A percentile compares a stretch with the other conserved stretches of the same genome.
These are phyloP conservation scores for Tupiocoris notatus DNA, from an alignment of 2,888 invertebrate species.

Conservation along the genomic window DNA sequence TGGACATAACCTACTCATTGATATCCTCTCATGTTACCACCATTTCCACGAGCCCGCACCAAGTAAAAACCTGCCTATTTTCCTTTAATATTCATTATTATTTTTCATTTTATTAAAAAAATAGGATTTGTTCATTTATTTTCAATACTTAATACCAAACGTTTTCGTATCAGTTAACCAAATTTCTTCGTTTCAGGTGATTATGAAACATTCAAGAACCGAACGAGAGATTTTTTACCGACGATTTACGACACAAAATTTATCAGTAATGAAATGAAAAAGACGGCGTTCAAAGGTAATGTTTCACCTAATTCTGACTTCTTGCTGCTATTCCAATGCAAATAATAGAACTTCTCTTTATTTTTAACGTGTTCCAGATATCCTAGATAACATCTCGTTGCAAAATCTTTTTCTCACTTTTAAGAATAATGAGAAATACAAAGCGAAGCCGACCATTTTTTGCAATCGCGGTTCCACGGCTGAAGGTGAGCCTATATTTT, in stretches of 20 bases:
- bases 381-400: slow-evolving; percentile 19
- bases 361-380: slow-evolving; percentile 9
- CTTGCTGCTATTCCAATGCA: no score
- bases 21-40: slow-evolving; percentile 67
- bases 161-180: slow-evolving; percentile 2
- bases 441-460: not conserved
- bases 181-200: slow-evolving; percentile 54
- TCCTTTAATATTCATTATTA: no score
- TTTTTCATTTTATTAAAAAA: no score
- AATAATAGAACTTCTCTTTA: no score
- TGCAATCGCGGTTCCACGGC: not conserved
- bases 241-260: slow-evolving; percentile 71
- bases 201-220: slow-evolving; percentile 65
- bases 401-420: slow-evolving; percentile 21
- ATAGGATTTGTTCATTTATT: no score
- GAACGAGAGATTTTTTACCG: slow-evolving; percentile 65
- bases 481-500: slow-evolving; percentile 50
- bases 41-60: slow-evolving; percentile 72
- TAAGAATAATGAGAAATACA: slow-evolving; percentile 5
- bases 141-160: not conserved
- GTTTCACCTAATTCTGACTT: no score
- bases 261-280: slow-evolving; percentile 60
- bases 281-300: slow-evolving; percentile 15
- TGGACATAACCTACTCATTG: slow-evolving; percentile 73
- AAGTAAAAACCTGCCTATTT: no score